Percentiles rank a stretch among this genome's conserved stretches.
phyloP scores from a whole-genome alignment of 2,797 vertebrate genomes.

The Paramormyrops hopkinsi region DNA sequence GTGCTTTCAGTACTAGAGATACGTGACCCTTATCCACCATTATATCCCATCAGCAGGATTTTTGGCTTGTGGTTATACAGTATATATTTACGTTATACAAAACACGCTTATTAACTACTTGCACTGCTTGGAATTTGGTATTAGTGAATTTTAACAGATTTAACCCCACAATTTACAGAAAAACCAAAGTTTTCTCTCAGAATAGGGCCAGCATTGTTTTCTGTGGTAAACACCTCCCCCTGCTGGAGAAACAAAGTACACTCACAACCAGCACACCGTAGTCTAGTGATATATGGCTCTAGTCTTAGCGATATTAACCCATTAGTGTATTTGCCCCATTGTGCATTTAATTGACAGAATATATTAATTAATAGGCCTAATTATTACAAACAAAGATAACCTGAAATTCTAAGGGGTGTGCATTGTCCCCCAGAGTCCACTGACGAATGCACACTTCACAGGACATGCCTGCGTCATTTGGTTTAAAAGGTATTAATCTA shows the following conservation, averaged over 20 bases:
- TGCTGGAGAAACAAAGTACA: neutral
- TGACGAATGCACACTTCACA: neutral
- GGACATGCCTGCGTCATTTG: neutral
- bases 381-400: neutral
- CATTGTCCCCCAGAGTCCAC: too few relatives aligned
- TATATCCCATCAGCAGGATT: neutral
- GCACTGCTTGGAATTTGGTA: neutral
- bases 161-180: neutral
- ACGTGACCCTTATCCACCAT: neutral
- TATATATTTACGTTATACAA: neutral
- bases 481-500: neutral
- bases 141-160: neutral
- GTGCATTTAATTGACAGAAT: neutral
- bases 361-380: neutral
- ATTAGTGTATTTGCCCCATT: neutral
- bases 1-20: neutral
- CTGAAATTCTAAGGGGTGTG: too few relatives aligned
- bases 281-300: neutral
- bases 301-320: neutral
- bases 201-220: neutral
- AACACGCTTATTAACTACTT: neutral
- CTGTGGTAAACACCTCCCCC: slow-evolving; percentile 6
- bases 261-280: neutral
- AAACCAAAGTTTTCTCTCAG: neutral
- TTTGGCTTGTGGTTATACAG: neutral